phyloP scores from a whole-genome alignment of 2,113 vertebrate species.

The Dascyllus trimaculatus region DNA sequence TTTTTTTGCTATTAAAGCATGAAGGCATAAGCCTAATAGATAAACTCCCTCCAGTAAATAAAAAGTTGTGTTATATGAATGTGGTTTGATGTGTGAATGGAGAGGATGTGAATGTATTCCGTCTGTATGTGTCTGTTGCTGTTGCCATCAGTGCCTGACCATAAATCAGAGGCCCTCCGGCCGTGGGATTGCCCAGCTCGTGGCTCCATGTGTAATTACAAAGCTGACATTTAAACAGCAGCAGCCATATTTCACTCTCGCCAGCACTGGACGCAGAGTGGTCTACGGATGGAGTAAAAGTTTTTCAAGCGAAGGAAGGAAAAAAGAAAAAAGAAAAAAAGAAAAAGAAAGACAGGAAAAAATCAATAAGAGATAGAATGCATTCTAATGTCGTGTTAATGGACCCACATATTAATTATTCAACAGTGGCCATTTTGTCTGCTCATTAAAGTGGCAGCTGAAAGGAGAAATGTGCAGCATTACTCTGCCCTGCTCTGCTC shows the following conservation, averaged over 20 bases:
- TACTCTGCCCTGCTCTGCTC: slow-evolving; percentile 75
- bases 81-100: slow-evolving; percentile 12
- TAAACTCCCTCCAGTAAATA: slow-evolving; percentile 25
- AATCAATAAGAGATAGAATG: slow-evolving; percentile 86
- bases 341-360: slow-evolving; percentile 59
- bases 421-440: slow-evolving; percentile 86
- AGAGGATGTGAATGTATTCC: slow-evolving; percentile 53
- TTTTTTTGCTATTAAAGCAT: not conserved
- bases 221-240: slow-evolving; percentile 87
- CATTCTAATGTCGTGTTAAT: slow-evolving; percentile 89
- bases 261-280: slow-evolving; percentile 67
- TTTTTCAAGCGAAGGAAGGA: slow-evolving; percentile 49
- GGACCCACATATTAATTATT: slow-evolving; percentile 88
- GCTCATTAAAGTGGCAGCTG: slow-evolving; percentile 86
- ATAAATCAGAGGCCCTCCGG: slow-evolving; percentile 80
- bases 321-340: slow-evolving; percentile 58
- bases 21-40: slow-evolving; percentile 1
- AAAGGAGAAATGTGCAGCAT: slow-evolving; percentile 81
- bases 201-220: slow-evolving; percentile 83
- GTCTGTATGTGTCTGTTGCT: slow-evolving; percentile 62
- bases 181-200: slow-evolving; percentile 68
- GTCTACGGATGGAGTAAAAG: slow-evolving; percentile 80
- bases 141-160: slow-evolving; percentile 66
- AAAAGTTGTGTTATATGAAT: slow-evolving; percentile 27
- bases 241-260: slow-evolving; percentile 81